Conservation (phyloP, 2,797 vertebrate genomes). For the Podarcis siculus region DNA sequence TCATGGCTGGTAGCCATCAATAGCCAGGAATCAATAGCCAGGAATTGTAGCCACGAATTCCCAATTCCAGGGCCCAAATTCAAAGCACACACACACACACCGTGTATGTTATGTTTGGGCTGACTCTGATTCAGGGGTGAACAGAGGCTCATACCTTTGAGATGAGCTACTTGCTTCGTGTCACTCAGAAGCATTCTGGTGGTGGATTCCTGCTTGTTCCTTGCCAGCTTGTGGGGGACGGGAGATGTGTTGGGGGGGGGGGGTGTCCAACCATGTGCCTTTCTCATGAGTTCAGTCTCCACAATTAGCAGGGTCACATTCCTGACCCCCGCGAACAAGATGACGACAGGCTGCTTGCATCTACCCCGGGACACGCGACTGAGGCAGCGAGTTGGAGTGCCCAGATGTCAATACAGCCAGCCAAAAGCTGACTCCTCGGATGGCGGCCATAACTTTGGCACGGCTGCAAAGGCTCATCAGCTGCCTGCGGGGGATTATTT, state of each 20-base stretch:
- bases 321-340: constrained; percentile 33
- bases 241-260: background rate
- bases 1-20: no score
- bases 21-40: background rate
- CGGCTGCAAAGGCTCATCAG: constrained; percentile 30
- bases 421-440: constrained; percentile 43
- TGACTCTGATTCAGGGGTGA: background rate
- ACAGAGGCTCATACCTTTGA: background rate
- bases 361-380: background rate
- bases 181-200: background rate
- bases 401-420: constrained; percentile 62
- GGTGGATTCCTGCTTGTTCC: background rate
- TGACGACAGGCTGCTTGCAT: constrained; percentile 31
- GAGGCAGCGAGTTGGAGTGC: constrained; percentile 51
- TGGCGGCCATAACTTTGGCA: constrained; percentile 48
- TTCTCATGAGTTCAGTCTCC: constrained; percentile 47
- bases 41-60: no score
- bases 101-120: background rate
- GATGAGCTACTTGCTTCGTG: background rate
- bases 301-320: constrained; percentile 51
- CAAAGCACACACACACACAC: background rate
- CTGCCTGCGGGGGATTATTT: constrained; percentile 46
- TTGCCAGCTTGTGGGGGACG: background rate
- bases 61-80: background rate
- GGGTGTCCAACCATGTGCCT: background rate